These are phyloP conservation scores for Pseudopipra pipra DNA, from an alignment of 2,113 vertebrate genomes.

Conservation along the genomic window DNA sequence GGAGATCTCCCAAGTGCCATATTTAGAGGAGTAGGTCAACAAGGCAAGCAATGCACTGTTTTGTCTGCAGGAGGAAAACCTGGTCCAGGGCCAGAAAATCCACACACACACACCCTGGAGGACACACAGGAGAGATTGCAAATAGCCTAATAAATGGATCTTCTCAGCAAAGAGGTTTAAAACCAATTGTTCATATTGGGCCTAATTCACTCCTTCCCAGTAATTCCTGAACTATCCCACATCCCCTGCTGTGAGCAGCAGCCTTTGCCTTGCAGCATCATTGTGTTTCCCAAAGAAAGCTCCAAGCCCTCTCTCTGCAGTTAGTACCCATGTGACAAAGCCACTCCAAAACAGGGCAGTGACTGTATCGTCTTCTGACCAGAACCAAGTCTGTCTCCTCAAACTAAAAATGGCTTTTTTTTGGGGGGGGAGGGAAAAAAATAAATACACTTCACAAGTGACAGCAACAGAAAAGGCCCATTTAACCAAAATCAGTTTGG, in stretches of 20 bases:
- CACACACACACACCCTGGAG: not conserved
- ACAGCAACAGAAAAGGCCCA: not conserved
- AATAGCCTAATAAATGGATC: not conserved
- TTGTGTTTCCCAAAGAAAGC: not conserved
- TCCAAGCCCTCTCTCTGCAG: not conserved
- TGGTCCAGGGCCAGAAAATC: not conserved
- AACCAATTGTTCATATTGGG: not conserved
- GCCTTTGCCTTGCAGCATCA: not conserved
- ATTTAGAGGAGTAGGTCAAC: constrained; percentile 50
- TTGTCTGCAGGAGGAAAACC: constrained; percentile 19
- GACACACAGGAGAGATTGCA: not conserved
- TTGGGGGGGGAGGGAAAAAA: fast-evolving
- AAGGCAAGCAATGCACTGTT: not conserved
- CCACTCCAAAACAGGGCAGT: not conserved
- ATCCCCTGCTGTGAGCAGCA: not conserved
- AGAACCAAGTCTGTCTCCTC: not conserved
- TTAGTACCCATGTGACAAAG: not conserved
- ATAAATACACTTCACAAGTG: not conserved
- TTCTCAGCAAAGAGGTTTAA: not conserved
- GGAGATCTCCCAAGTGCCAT: not conserved
- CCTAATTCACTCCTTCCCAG: not conserved
- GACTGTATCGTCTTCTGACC: not conserved
- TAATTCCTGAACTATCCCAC: no score
- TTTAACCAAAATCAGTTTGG: not conserved
- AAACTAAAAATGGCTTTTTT: not conserved